Evolutionary conservation across 2,113 vertebrate genomes (phyloP), one percentile per base, ranked within the genome.

Genomic region (Corythornis madagascariensis): DNA sequence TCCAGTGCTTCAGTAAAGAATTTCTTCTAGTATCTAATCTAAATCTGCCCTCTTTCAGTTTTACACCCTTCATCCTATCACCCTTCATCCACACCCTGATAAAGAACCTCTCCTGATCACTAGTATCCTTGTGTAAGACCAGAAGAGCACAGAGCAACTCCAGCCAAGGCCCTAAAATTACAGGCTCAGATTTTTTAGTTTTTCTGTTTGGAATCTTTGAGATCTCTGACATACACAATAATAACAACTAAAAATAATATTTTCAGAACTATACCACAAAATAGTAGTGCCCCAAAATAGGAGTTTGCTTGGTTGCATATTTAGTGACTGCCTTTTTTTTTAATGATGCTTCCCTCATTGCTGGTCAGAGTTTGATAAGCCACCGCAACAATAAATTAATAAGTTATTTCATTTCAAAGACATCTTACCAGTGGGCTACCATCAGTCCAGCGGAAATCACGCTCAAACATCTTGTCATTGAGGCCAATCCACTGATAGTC

Each of bases 401-500:
- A 19, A n/a, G 28, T 86, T 77, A 84, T 83, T 92, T 77, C 4
- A 77, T 74, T 91, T 79, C 22, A 22, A 83, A 96, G 48, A 61
- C 79, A 73, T 97, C 98, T 99, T 98, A 99, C 99, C 99, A 99
- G 95, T 5, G 98, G 89, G 65, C 97, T 98, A 88, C 98, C 98
- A 92, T 99, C 99, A 13, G 98, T 99, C 99, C 99, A 99, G 38
- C 98, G 99, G 98, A 99, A 99, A 96, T 99, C 99, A 33, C 97
- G 98, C 95, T 99, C 98, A 97, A 98, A 99, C 99, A 99, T 99
- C 97, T 99, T 99, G 98, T 99, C 99, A 73, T 99, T 99, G 83
- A 99, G 98, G 59, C 99, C 99, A 63, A 99, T 99, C 99, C 99
- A 99, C 96, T 99, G 99, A 93, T 99, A 99, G 94, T 99, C 99